phyloP scores from a whole-genome alignment of 2,113 vertebrate species.

The Grus americana region DNA sequence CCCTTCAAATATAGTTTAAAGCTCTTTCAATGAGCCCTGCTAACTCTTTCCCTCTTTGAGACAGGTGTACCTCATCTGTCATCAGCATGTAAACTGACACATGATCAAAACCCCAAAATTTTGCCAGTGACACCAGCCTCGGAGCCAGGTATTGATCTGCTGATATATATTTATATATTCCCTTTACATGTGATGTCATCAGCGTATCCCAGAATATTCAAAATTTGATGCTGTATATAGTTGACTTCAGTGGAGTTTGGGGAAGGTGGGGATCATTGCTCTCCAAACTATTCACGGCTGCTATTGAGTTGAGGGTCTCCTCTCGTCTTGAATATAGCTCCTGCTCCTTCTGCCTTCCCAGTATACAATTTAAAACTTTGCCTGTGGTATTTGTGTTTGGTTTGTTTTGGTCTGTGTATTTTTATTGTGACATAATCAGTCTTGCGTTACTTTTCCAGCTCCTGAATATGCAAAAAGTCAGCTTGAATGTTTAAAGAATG shows the following conservation, averaged over 20 bases:
- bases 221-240: background rate
- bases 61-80: too few species aligned
- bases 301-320: background rate
- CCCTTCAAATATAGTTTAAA: too few species aligned
- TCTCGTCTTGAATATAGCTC: background rate
- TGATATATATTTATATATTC: background rate
- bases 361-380: background rate
- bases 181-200: background rate
- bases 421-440: background rate
- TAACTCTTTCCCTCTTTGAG: too few species aligned
- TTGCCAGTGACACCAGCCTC: too few species aligned
- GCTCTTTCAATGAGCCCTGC: too few species aligned
- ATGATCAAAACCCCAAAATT: too few species aligned
- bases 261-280: background rate
- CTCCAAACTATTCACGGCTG: background rate
- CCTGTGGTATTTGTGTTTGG: background rate
- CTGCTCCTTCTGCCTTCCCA: background rate
- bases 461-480: background rate
- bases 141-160: too few species aligned
- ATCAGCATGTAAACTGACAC: too few species aligned
- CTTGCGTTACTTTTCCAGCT: conserved; percentile 39
- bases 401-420: background rate
- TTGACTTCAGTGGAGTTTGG: background rate
- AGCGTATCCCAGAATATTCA: background rate
- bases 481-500: background rate